phyloP scores from a whole-genome alignment of 1,140 invertebrate genomes.

The Eriocheir sinensis region DNA sequence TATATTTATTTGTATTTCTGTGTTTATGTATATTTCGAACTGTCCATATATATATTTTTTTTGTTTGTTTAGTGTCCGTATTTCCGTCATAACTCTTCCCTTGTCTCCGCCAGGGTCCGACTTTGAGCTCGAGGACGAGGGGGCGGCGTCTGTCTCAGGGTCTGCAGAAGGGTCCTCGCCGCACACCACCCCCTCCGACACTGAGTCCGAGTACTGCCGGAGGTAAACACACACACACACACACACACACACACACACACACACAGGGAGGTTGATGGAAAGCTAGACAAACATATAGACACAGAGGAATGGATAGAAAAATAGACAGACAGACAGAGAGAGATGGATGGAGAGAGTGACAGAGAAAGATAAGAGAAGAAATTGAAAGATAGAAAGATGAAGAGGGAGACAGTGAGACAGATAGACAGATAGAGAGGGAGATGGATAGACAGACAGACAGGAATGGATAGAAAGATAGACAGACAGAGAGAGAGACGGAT shows the following conservation, averaged over 20 bases:
- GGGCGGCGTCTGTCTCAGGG: neutral
- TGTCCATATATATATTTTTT: no score
- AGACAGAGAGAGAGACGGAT: no score
- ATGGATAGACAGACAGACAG: neutral
- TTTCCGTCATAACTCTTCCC: neutral
- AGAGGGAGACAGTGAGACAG: neutral
- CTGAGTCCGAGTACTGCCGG: conserved; percentile 61
- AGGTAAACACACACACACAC: conserved; percentile 45
- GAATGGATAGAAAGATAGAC: neutral
- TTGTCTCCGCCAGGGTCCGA: neutral
- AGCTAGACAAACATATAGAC: neutral
- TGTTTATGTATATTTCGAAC: neutral
- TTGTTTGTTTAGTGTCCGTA: neutral
- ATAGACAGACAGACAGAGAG: neutral
- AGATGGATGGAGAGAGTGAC: neutral
- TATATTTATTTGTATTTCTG: neutral
- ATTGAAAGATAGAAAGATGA: no score
- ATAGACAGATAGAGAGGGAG: neutral
- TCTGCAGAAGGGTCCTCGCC: neutral
- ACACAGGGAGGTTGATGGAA: neutral
- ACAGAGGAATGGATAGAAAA: neutral
- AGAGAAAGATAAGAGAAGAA: neutral
- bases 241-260: neutral
- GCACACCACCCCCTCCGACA: conserved; percentile 17
- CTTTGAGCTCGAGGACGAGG: neutral